Evolutionary conservation across 2,888 invertebrate species (phyloP), one percentile per base, ranked within the genome.

Genomic region (Diogma glabrata): DNA sequence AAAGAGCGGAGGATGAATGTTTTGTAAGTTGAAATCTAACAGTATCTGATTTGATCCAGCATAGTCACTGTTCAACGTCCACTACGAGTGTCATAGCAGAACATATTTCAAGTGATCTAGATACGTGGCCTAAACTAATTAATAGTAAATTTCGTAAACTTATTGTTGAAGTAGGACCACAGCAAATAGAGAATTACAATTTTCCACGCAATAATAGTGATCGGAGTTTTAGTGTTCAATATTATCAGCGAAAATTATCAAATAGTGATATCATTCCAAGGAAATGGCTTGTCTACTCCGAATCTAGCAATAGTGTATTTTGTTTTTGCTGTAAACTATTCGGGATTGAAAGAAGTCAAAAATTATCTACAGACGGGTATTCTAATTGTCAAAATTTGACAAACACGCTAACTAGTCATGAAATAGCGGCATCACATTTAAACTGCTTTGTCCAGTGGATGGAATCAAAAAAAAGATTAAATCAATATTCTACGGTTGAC

Each of bases 381-480:
- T n/a, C n/a, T n/a, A n/a, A n/a, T n/a, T n/a, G n/a, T n/a, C n/a
- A n/a, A n/a, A n/a, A n/a, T n/a, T 36, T 36, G 3, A 36, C 36
- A 36, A 36, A 36, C 17, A 14, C 36, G 36, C 16, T 36, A 14
- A 36, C 36, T 9, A 36, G 36, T 36, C 36, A 14, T 14, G 36
- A 36, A 36, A 36, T 36, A 14, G 36, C 36, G 36, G n/a, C 14
- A 36, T 36, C 16, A 36, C 36, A 36, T 36, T 36, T 36, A n/a
- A 36, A n/a, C 36, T 36, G 9, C 14, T 36, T 36, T 36, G 12
- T 36, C 14, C 36, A 36, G 36, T 17, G 6, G n/a, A n/a, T n/a
- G n/a, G n/a, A n/a, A n/a, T n/a, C n/a, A n/a, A 17, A 17, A 36
- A 14, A 36, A 36, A 36, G 3, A 36, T n/a, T 36, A 36, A 14